Evolutionary conservation across 1,140 invertebrate species (phyloP).

Genomic region (Drosophila parabipectinata): DNA sequence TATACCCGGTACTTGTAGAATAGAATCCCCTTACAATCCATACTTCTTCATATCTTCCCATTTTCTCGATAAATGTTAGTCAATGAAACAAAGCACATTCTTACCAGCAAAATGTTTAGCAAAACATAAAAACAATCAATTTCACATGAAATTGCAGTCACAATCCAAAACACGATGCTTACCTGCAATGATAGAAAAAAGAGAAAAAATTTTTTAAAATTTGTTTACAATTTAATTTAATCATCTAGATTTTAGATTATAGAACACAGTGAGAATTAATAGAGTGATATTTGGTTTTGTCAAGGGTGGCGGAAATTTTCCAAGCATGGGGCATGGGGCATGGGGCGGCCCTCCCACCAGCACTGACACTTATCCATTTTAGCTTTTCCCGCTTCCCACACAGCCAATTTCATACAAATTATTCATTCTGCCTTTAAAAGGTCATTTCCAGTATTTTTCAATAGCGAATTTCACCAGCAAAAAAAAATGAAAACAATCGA

Average conservation of each 20-base stretch:
- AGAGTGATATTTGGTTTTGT: constrained; percentile 22
- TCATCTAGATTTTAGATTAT: not conserved
- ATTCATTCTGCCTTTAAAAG: constrained; percentile 56
- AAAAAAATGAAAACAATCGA: constrained; percentile 27
- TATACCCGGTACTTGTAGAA: no score
- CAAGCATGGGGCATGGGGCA: constrained; percentile 28
- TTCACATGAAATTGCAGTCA: constrained; percentile 4
- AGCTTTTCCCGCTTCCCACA: constrained; percentile 26
- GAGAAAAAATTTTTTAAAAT: constrained; percentile 28
- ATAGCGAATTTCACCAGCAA: constrained; percentile 45
- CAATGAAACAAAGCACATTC: constrained; percentile 26
- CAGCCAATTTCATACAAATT: constrained; percentile 37
- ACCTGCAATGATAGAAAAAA: constrained; percentile 65
- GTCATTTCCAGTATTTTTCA: constrained; percentile 53
- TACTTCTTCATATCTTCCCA: not conserved
- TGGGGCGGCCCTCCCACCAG: constrained; percentile 29
- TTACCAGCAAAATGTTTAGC: constrained; percentile 21
- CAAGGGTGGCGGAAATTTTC: constrained; percentile 40
- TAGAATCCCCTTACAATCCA: not conserved
- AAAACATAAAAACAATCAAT: constrained; percentile 10
- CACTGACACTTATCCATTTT: constrained; percentile 46
- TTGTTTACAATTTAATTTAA: not conserved
- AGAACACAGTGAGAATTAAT: constrained; percentile 7
- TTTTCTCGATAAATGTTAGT: constrained; percentile 19
- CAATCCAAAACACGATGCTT: constrained; percentile 47